A percentile compares a stretch with the other conserved stretches of the same genome.
phyloP scores from a whole-genome alignment of 2,888 invertebrate genomes.

The Chrysolina haemoptera region DNA sequence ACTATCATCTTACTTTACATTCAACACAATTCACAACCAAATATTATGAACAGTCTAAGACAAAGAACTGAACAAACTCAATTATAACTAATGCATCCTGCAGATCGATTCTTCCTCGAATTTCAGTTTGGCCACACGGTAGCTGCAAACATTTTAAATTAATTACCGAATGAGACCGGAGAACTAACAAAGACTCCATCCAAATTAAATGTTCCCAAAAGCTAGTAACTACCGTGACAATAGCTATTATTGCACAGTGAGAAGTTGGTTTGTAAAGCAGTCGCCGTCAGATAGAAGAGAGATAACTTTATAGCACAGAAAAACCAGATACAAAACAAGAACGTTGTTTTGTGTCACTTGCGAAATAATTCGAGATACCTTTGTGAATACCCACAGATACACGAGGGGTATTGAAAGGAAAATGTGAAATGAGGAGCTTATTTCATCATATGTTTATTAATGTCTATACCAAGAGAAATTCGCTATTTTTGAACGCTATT shows the following conservation, averaged over 20 bases:
- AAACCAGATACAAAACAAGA: conserved; percentile 19
- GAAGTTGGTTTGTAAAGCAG: conserved; percentile 47
- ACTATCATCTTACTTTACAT: not conserved
- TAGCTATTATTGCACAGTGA: conserved; percentile 49
- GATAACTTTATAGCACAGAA: conserved; percentile 30
- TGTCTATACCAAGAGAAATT: no score
- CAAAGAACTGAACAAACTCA: conserved; percentile 7
- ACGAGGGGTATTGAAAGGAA: not conserved
- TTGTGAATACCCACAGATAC: not conserved
- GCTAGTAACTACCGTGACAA: conserved; percentile 48
- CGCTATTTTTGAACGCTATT: no score
- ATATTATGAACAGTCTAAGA: not conserved
- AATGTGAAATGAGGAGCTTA: no score
- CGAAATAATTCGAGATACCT: conserved; percentile 26
- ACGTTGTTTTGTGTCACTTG: conserved; percentile 42
- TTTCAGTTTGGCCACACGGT: conserved; percentile 42
- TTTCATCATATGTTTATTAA: no score
- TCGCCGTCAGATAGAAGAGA: conserved; percentile 40
- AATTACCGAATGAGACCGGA: conserved; percentile 44
- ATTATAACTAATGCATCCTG: conserved; percentile 28
- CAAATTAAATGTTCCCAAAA: conserved; percentile 50
- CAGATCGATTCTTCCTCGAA: conserved; percentile 30
- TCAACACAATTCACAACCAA: not conserved
- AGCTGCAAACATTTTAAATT: conserved; percentile 49
- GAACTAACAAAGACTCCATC: conserved; percentile 46